Evolutionary conservation across 2,888 invertebrate genomes (phyloP).

Genomic region (Nudaria mundana): DNA sequence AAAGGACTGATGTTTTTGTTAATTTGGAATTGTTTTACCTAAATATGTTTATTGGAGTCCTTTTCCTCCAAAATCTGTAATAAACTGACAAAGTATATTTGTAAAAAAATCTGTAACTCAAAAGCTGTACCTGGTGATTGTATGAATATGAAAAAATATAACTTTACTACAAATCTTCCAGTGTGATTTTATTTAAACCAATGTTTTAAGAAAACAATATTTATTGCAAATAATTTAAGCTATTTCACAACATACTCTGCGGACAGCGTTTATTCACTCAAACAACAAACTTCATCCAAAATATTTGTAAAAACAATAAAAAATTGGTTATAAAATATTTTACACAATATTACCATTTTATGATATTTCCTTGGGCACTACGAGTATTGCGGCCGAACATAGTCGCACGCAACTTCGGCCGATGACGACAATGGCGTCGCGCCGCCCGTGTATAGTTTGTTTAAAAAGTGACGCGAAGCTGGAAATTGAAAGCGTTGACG

Average conservation of each 20-base stretch:
- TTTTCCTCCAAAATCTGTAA: slow-evolving; percentile 53
- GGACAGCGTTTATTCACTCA: slow-evolving; percentile 34
- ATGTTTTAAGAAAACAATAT: slow-evolving; percentile 33
- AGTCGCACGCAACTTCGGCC: no score
- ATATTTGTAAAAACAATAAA: slow-evolving; percentile 33
- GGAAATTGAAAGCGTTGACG: no score
- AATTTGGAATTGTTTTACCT: slow-evolving; percentile 50
- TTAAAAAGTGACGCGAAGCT: no score
- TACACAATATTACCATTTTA: no score
- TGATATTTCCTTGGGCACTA: no score
- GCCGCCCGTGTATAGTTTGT: no score
- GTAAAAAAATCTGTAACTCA: slow-evolving; percentile 70
- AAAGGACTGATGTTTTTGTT: slow-evolving; percentile 52
- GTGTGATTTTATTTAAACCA: slow-evolving; percentile 51
- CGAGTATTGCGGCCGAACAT: no score
- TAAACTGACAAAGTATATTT: slow-evolving; percentile 65
- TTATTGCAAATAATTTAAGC: slow-evolving; percentile 72
- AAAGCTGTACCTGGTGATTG: slow-evolving; percentile 79
- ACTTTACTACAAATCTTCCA: slow-evolving; percentile 80
- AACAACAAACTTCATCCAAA: slow-evolving; percentile 48
- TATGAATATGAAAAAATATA: slow-evolving; percentile 78
- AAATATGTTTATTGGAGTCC: slow-evolving; percentile 51
- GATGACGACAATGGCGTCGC: no score
- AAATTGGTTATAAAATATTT: slow-evolving; percentile 15
- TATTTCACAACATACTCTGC: slow-evolving; percentile 48